Base-by-base conservation (phyloP, 1,140 invertebrate species). In the Philaenus spumarius region DNA sequence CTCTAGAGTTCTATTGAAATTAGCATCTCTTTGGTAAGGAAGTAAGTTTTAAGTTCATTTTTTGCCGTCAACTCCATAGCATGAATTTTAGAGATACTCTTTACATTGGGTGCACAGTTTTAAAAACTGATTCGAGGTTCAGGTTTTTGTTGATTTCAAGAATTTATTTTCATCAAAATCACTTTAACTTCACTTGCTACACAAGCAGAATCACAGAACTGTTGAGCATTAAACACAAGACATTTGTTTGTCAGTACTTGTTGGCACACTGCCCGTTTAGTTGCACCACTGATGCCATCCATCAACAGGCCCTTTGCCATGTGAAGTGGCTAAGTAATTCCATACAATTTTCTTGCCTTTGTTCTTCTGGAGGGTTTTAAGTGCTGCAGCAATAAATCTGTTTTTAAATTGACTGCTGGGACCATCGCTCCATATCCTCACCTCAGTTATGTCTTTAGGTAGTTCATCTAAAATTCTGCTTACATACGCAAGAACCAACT, bases 291-390 rank as follows among this genome's bases (percentile, higher is more conserved):
- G n/a, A 1, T 62, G 63, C 14, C 64, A 52, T 11, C 68, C 67
- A 54, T 77, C 76, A 30, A 72, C 75, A 34, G 72, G 73, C 46
- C 70, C 65, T 65, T 75, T 69, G 17, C 59, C 72, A 53, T 67
- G 73, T 12, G 62, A 58, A 35, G 68, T 73, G n/a, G 64, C 64
- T 54, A 63, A 67, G 59, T 69, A 71, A 58, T 69, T 45, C 69
- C 69, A 72, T 55, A 64, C 62, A 11, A 65, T 67, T 20, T 46
- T 46, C n/a, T 9, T 46, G 43, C 43, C 43, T 37, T 37, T 37
- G n/a, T 7, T 9, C n/a, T 37, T 37, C 35, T 37, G 35, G n/a
- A 37, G 7, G n/a, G n/a, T n/a, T n/a, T n/a, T 37, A 37, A 37
- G 35, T 37, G 35, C 35, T 7, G 35, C 35, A 37, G 35, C 35